Conservation (phyloP, 2,113 vertebrate species). For the Hydrochoerus hydrochaeris region DNA sequence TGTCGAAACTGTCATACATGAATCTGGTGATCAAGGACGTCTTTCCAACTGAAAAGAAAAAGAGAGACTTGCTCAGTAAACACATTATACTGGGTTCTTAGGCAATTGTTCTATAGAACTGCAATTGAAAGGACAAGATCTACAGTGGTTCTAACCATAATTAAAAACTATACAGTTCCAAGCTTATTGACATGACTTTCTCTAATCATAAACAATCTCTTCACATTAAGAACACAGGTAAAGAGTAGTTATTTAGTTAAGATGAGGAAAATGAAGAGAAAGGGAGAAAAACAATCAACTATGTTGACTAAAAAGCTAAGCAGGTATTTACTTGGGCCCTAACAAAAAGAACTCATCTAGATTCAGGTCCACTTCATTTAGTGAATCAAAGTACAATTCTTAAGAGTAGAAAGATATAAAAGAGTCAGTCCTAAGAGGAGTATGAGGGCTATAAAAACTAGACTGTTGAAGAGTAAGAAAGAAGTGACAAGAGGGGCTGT, state of each 20-base stretch:
- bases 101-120: conserved; percentile 36
- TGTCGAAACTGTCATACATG: conserved; percentile 92
- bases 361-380: conserved; percentile 10
- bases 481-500: neutral
- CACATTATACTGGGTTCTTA: conserved; percentile 40
- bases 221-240: conserved; percentile 36
- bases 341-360: conserved; percentile 38
- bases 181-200: conserved; percentile 31
- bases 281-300: conserved; percentile 38
- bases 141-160: conserved; percentile 24
- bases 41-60: conserved; percentile 93
- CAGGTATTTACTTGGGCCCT: neutral
- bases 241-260: conserved; percentile 36
- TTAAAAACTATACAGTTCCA: neutral
- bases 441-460: neutral
- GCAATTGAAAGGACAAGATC: conserved; percentile 40
- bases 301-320: conserved; percentile 45
- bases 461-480: neutral
- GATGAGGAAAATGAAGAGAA: neutral
- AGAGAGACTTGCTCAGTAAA: conserved; percentile 62
- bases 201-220: conserved; percentile 39
- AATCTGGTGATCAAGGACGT: conserved; percentile 99
- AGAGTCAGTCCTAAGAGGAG: neutral
- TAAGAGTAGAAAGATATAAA: neutral
- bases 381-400: conserved; percentile 12